phyloP scores from a whole-genome alignment of 2,888 invertebrate genomes.

The Limnephilus rhombicus region DNA sequence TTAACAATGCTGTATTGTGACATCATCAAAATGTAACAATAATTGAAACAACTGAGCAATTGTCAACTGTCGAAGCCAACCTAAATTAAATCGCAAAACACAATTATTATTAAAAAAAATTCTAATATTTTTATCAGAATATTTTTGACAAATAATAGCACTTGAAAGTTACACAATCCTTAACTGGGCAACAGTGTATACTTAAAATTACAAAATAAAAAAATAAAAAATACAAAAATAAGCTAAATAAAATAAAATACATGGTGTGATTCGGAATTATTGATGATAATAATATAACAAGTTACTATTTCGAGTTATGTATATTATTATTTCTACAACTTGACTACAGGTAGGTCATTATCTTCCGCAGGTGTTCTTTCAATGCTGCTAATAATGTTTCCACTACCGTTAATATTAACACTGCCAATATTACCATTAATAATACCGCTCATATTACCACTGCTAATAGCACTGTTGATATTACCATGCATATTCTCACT shows the following conservation, averaged over 20 bases:
- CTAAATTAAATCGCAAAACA: neutral
- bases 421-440: neutral
- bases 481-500: too few relatives aligned
- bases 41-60: too few relatives aligned
- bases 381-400: neutral
- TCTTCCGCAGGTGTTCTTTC: neutral
- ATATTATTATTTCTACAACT: neutral
- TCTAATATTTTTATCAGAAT: neutral
- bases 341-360: neutral
- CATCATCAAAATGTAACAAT: too few relatives aligned
- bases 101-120: neutral
- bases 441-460: neutral
- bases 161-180: neutral
- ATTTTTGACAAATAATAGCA: neutral
- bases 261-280: neutral
- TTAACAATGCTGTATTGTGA: too few relatives aligned
- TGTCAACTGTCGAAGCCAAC: too few relatives aligned
- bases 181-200: neutral
- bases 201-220: neutral
- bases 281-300: neutral
- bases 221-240: slow-evolving; percentile 1
- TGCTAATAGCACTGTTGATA: neutral
- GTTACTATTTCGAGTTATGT: neutral
- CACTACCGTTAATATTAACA: neutral
- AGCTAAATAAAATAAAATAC: neutral